phyloP scores from a whole-genome alignment of 2,797 vertebrate genomes.

The Aselliscus stoliczkanus region DNA sequence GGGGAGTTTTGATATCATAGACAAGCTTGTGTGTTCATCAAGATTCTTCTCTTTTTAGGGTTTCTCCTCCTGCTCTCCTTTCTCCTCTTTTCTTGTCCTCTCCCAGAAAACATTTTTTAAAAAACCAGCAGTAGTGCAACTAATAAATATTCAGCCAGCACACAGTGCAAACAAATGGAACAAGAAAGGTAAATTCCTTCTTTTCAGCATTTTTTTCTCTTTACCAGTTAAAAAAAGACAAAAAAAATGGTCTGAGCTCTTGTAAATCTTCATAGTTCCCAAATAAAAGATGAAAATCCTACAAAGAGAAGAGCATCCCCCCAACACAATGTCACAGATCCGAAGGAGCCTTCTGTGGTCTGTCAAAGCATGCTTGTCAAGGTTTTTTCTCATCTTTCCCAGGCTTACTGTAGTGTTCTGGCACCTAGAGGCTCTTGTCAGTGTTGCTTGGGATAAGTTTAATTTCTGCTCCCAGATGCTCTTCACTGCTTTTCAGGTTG shows the following conservation, averaged over 20 bases:
- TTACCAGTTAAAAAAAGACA: slow-evolving; percentile 75
- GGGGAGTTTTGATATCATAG: slow-evolving; percentile 79
- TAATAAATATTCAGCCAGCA: slow-evolving; percentile 86
- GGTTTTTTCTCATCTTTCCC: slow-evolving; percentile 92
- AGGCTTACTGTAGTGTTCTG: slow-evolving; percentile 98
- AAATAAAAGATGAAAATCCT: slow-evolving; percentile 82
- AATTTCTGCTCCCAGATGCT: slow-evolving; percentile 98
- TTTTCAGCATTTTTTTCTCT: slow-evolving; percentile 80
- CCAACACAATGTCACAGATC: slow-evolving; percentile 81
- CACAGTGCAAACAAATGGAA: slow-evolving; percentile 87
- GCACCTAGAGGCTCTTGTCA: slow-evolving; percentile 99
- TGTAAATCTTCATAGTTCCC: slow-evolving; percentile 76
- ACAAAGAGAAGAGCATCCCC: slow-evolving; percentile 81
- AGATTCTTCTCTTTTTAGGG: slow-evolving; percentile 85
- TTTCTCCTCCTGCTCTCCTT: slow-evolving; percentile 83
- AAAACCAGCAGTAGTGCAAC: slow-evolving; percentile 89
- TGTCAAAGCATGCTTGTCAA: slow-evolving; percentile 81
- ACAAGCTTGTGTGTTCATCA: slow-evolving; percentile 78
- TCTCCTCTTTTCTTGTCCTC: slow-evolving; percentile 71
- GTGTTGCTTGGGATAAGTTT: slow-evolving; percentile 99
- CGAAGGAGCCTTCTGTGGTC: slow-evolving; percentile 81
- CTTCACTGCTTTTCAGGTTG: slow-evolving; percentile 99
- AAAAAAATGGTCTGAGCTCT: slow-evolving; percentile 77
- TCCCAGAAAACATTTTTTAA: slow-evolving; percentile 71
- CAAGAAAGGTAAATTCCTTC: slow-evolving; percentile 80